A percentile compares a stretch with the other conserved stretches of the same genome.
These are phyloP conservation scores for Eupithecia dodoneata DNA, from an alignment of 2,888 invertebrate species.

Conservation along the genomic window DNA sequence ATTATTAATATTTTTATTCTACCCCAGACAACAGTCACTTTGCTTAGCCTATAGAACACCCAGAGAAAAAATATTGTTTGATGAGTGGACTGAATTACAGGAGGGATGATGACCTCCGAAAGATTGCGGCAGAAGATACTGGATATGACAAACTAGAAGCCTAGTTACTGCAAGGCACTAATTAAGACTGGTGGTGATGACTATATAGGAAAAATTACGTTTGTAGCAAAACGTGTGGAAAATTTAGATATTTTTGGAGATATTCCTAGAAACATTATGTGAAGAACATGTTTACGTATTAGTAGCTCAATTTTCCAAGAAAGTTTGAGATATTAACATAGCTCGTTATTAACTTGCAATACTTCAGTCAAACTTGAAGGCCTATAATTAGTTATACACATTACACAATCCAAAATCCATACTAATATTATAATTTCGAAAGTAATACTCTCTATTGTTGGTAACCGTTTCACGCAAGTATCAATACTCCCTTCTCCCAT, in stretches of 20 bases:
- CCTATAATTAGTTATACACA: neutral
- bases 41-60: too few species aligned
- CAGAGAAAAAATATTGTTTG: too few species aligned
- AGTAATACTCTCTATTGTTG: neutral
- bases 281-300: neutral
- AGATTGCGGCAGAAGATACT: too few species aligned
- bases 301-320: neutral
- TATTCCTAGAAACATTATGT: neutral
- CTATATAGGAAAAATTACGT: neutral
- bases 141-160: too few species aligned
- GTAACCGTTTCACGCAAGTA: neutral
- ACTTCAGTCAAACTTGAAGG: neutral
- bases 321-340: neutral
- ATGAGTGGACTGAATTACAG: too few species aligned
- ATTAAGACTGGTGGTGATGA: neutral
- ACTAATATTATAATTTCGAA: neutral
- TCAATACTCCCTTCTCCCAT: neutral
- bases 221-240: neutral
- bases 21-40: too few species aligned
- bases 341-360: neutral
- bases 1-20: too few species aligned
- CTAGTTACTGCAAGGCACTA: neutral
- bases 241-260: neutral
- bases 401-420: neutral
- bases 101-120: too few species aligned